These are phyloP conservation scores for Poeciliopsis turrubarensis DNA, from an alignment of 2,113 vertebrate genomes.

Conservation along the genomic window DNA sequence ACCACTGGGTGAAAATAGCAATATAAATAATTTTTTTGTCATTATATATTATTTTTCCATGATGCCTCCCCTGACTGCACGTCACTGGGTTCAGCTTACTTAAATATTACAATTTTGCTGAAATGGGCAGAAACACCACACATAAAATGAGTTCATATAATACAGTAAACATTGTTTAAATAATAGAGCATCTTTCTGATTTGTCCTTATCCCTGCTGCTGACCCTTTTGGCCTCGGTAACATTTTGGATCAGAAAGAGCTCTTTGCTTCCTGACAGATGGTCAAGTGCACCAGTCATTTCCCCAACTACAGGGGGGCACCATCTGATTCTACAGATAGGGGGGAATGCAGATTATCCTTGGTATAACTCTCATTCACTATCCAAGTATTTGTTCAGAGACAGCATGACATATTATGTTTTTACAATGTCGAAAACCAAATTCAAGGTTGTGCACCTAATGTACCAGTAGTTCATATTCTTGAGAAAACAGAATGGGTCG, in stretches of 20 bases:
- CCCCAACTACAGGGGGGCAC: constrained; percentile 32
- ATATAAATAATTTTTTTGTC: no score
- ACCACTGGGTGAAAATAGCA: no score
- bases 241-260: constrained; percentile 34
- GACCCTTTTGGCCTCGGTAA: constrained; percentile 46
- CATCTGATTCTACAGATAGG: constrained; percentile 45
- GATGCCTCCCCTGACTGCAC: no score
- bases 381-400: constrained; percentile 21
- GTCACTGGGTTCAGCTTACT: neutral
- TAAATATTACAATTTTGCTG: neutral
- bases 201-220: constrained; percentile 34
- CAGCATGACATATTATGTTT: constrained; percentile 13
- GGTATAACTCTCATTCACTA: constrained; percentile 2
- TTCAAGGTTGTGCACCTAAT: neutral
- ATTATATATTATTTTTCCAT: no score
- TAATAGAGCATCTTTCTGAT: neutral
- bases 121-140: constrained; percentile 10
- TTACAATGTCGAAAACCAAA: constrained; percentile 23
- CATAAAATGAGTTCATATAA: neutral
- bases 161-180: neutral
- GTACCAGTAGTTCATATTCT: constrained; percentile 26
- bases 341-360: constrained; percentile 4
- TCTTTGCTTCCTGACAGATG: constrained; percentile 64
- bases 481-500: constrained; percentile 33
- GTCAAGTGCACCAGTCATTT: constrained; percentile 35